Percentiles rank a stretch among this genome's conserved stretches.
phyloP scores from a whole-genome alignment of 2,797 vertebrate species.

The Eidolon dupreanum region DNA sequence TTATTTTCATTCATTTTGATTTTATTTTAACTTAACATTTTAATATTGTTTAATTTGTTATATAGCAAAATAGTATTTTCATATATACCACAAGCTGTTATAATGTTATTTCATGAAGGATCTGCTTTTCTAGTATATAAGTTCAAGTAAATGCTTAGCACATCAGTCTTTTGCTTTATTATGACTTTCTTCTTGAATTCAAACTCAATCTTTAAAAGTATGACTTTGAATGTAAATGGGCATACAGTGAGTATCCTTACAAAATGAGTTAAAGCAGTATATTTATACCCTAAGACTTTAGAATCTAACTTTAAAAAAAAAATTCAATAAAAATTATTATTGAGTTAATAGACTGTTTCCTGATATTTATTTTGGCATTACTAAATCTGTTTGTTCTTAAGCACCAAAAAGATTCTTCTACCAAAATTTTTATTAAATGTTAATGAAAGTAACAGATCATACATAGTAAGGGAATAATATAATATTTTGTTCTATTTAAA shows the following conservation, averaged over 20 bases:
- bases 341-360: slow-evolving; percentile 13
- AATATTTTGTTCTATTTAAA: slow-evolving; percentile 5
- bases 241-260: background rate
- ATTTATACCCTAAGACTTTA: background rate
- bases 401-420: background rate
- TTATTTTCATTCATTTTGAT: slow-evolving; percentile 30
- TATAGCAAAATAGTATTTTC: background rate
- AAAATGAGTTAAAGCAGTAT: slow-evolving; percentile 33
- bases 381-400: background rate
- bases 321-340: background rate
- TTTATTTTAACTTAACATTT: slow-evolving; percentile 35
- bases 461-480: background rate
- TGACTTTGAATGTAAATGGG: background rate
- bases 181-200: slow-evolving; percentile 44
- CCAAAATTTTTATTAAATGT: slow-evolving; percentile 40
- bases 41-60: slow-evolving; percentile 18
- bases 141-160: slow-evolving; percentile 1
- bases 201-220: background rate
- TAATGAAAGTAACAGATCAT: background rate
- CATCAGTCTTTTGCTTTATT: background rate
- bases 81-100: background rate
- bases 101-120: background rate
- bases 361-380: slow-evolving; percentile 26
- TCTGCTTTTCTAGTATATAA: background rate
- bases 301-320: slow-evolving; percentile 12